Base-by-base conservation (phyloP, 2,888 invertebrate species). In the Muschampia plurimacula region DNA sequence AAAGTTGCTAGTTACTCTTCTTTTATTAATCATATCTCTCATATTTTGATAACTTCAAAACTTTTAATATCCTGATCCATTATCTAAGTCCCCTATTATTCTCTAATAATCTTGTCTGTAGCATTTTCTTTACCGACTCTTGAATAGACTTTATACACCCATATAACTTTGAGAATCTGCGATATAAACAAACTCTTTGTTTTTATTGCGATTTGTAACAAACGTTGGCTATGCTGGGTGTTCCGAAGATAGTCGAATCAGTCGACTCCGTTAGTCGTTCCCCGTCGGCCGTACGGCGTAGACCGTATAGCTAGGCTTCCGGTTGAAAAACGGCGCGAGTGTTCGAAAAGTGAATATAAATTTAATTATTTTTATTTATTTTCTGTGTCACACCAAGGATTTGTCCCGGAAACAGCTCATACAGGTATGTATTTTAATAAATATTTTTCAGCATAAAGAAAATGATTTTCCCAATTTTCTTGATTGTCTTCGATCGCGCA, bases 361-460 rank as follows among this genome's bases (percentile, higher is more conserved):
- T 82, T 84, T 87, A 84, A 83, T 77, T 81, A 82, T 82, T 78
- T 81, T 80, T 77, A 63, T 63, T 63, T 41, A 41, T 64, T 69
- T 74, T 80, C 80, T 86, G 89, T 90, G 91, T 80, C 78, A 87
- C 89, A 87, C n/a, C 85, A 82, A 87, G 92, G 91, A 91, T 91
- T 91, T 87, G 60, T 67, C 79, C 78, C 9, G 60, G 22, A 60
- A 62, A 59, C 75, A 75, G 73, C 79, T 44, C 69, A 22, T 80
- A 81, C 78, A 91, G 91, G 90, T 90, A 82, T 76, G 89, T 87
- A 77, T 73, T 78, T 78, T 76, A 69, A 71, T 74, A 69, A 69
- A 69, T 73, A 69, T 71, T 72, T 74, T 57, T 41, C 6, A 4
- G 10, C 52, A 72, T 73, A 71, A 74, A 65, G 72, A 8, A 44